phyloP scores from a whole-genome alignment of 2,113 vertebrate genomes.

The Ailuropoda melanoleuca region DNA sequence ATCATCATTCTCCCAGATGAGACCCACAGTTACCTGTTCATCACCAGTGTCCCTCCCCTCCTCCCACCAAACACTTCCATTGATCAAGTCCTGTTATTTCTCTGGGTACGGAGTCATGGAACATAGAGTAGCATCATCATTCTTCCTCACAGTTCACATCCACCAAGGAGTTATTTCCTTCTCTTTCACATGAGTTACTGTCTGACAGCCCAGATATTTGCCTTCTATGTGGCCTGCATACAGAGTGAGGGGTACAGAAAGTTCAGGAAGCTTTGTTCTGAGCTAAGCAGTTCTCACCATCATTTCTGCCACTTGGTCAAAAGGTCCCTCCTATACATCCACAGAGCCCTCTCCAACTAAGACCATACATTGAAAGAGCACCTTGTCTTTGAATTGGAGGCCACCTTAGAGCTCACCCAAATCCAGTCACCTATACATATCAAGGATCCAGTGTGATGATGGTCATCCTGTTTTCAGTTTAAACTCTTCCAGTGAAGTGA shows the following conservation, averaged over 20 bases:
- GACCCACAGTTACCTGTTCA: constrained; percentile 75
- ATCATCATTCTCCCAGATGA: constrained; percentile 78
- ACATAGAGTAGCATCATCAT: constrained; percentile 75
- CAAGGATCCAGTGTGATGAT: neutral
- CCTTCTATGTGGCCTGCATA: constrained; percentile 66
- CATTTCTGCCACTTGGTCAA: neutral
- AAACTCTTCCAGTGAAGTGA: neutral
- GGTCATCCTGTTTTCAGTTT: neutral
- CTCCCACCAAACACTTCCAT: constrained; percentile 70
- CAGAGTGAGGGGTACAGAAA: neutral
- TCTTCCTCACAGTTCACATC: constrained; percentile 76
- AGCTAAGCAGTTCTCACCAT: neutral
- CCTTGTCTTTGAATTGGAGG: neutral
- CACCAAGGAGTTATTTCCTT: constrained; percentile 79
- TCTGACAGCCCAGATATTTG: constrained; percentile 32
- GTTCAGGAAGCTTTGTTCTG: neutral
- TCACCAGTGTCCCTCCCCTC: constrained; percentile 66
- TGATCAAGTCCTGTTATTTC: constrained; percentile 82
- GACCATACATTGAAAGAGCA: neutral
- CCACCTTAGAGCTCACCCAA: neutral
- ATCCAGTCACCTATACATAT: neutral
- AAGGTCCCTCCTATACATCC: neutral
- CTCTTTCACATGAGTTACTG: constrained; percentile 76
- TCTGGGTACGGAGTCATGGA: constrained; percentile 72
- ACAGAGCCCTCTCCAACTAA: neutral